Percentiles rank a stretch among this genome's conserved stretches.
Evolutionary conservation across 2,113 vertebrate genomes (phyloP).

Genomic region (Neogale vison): DNA sequence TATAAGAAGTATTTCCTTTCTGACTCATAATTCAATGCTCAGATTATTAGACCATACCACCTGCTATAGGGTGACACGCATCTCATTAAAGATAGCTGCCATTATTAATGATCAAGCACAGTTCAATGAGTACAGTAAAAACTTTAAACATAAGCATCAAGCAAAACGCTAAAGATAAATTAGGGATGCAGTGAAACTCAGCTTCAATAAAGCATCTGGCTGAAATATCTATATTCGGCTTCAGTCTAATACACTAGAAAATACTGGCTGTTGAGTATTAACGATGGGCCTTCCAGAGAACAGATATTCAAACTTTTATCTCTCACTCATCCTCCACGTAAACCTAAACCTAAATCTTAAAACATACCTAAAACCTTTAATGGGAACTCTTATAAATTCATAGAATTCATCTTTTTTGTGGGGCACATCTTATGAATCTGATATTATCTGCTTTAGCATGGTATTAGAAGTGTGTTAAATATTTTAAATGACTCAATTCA

Average conservation of each 20-base stretch:
- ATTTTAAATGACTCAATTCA: slow-evolving; percentile 49
- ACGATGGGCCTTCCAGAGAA: not conserved
- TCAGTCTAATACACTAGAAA: slow-evolving; percentile 58
- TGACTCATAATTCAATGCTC: slow-evolving; percentile 66
- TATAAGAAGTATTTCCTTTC: slow-evolving; percentile 65
- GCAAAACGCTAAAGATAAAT: slow-evolving; percentile 76
- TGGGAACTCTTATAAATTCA: slow-evolving; percentile 23
- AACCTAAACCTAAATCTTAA: slow-evolving; percentile 40
- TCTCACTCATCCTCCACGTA: slow-evolving; percentile 32
- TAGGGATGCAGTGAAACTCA: slow-evolving; percentile 67
- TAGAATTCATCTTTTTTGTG: not conserved
- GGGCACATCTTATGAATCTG: not conserved
- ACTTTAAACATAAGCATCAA: slow-evolving; percentile 77
- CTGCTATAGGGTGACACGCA: slow-evolving; percentile 64
- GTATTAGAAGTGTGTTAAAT: slow-evolving; percentile 3
- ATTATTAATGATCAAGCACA: slow-evolving; percentile 78
- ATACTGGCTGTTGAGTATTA: slow-evolving; percentile 53
- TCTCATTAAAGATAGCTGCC: slow-evolving; percentile 76
- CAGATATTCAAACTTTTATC: slow-evolving; percentile 38
- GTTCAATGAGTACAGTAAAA: slow-evolving; percentile 78
- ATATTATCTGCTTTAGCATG: not conserved
- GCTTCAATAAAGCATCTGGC: slow-evolving; percentile 67
- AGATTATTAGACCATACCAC: slow-evolving; percentile 69
- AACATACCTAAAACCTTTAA: slow-evolving; percentile 23
- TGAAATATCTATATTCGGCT: slow-evolving; percentile 70